These are phyloP conservation scores for Pontoporia blainvillei DNA, from an alignment of 2,113 vertebrate genomes.

Conservation along the genomic window DNA sequence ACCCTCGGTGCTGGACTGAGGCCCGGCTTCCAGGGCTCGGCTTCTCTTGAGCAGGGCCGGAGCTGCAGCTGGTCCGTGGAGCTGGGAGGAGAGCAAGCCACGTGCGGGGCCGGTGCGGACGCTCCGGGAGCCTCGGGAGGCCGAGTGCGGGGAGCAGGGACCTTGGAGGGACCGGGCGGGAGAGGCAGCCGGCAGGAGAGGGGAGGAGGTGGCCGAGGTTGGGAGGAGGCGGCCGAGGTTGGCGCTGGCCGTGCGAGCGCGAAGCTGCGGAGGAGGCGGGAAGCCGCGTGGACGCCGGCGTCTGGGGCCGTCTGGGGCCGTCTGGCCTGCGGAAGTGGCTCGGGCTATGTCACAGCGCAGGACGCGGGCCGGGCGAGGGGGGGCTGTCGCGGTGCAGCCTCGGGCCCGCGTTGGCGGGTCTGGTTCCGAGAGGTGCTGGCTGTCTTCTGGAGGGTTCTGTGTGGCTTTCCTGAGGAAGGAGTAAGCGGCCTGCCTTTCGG, in stretches of 20 bases:
- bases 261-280: rapidly evolving
- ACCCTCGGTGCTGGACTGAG: too few species aligned
- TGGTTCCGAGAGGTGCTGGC: too few species aligned
- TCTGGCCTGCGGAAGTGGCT: not conserved
- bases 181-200: not conserved
- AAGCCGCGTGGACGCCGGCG: rapidly evolving
- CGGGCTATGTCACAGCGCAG: rapidly evolving
- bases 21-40: not conserved
- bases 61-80: not conserved
- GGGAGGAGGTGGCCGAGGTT: too few species aligned
- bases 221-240: not conserved
- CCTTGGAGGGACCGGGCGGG: not conserved
- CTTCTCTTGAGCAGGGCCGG: not conserved
- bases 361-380: not conserved
- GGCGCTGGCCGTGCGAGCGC: not conserved
- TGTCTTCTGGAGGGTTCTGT: not conserved
- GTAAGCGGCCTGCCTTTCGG: rapidly evolving
- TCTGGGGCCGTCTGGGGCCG: not conserved
- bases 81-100: not conserved
- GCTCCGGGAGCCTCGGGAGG: not conserved
- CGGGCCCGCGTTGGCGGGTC: too few species aligned
- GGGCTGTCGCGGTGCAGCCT: not conserved
- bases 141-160: rapidly evolving
- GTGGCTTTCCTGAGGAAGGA: rapidly evolving
- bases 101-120: rapidly evolving